These are phyloP conservation scores for Anhinga rufa DNA, from an alignment of 2,113 vertebrate species.

Conservation along the genomic window DNA sequence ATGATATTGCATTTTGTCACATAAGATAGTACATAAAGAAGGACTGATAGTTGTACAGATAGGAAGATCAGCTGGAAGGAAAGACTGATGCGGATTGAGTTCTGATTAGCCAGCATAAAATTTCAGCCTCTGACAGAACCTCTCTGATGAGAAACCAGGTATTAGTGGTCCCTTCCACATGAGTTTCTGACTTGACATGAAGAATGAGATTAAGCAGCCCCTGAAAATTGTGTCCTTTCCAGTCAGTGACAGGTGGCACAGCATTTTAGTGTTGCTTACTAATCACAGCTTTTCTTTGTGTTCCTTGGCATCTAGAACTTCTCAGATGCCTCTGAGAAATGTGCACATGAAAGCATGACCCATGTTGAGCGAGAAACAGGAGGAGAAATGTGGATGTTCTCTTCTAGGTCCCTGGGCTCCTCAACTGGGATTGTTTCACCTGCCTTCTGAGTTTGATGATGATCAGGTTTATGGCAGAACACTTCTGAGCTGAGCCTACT, in stretches of 20 bases:
- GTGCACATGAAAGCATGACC: background rate
- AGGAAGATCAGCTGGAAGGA: background rate
- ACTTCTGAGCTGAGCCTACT: background rate
- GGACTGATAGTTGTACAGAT: background rate
- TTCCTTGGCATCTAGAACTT: background rate
- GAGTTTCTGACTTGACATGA: background rate
- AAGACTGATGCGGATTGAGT: rapidly evolving
- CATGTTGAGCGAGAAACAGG: background rate
- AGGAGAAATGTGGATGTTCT: background rate
- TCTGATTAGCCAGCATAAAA: background rate
- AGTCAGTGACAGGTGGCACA: background rate
- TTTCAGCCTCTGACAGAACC: background rate
- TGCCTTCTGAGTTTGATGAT: background rate
- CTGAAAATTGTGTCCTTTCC: background rate
- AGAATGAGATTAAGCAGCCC: background rate
- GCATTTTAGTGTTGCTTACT: background rate
- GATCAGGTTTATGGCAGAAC: background rate
- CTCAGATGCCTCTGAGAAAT: background rate
- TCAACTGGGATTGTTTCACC: background rate
- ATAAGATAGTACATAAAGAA: background rate
- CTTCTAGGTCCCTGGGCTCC: background rate
- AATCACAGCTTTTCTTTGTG: background rate
- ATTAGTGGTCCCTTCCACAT: background rate
- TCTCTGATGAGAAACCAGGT: background rate
- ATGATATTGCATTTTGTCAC: background rate